Conservation (phyloP, 2,888 invertebrate species). For the Patella pellucida region DNA sequence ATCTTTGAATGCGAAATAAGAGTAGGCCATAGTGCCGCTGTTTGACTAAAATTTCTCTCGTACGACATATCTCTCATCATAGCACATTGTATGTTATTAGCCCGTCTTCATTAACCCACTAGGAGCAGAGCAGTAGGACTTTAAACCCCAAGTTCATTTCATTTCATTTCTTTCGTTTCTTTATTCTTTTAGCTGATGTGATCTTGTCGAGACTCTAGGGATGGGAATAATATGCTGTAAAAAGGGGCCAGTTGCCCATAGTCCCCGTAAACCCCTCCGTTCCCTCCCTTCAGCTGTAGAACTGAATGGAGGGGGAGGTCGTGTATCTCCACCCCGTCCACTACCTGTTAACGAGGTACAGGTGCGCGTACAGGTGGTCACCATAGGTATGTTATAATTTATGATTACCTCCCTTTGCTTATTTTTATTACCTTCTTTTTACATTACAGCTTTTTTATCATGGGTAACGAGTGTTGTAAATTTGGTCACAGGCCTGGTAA, state of each 20-base stretch:
- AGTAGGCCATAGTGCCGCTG: too few species aligned
- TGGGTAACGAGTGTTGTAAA: constrained; percentile 4
- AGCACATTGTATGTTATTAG: too few species aligned
- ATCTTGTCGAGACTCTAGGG: background rate
- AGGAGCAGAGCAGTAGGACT: too few species aligned
- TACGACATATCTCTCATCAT: too few species aligned
- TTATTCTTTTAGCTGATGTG: constrained; percentile 7
- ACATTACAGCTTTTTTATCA: background rate
- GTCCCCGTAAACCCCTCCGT: background rate
- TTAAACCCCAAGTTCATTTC: too few species aligned
- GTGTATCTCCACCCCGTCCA: background rate
- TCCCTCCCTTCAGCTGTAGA: constrained; percentile 5
- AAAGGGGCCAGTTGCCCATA: background rate
- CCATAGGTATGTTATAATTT: constrained; percentile 3
- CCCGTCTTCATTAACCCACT: too few species aligned
- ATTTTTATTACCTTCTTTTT: background rate
- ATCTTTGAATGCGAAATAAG: too few species aligned
- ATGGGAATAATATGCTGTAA: constrained; percentile 1
- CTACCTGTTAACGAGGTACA: background rate
- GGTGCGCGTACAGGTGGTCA: background rate
- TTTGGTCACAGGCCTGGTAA: background rate
- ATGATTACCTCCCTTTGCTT: background rate
- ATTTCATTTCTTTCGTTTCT: background rate
- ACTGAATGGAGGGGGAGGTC: background rate
- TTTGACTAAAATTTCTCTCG: too few species aligned